phyloP scores from a whole-genome alignment of 1,140 invertebrate species.

The Hesperophylax magnus region DNA sequence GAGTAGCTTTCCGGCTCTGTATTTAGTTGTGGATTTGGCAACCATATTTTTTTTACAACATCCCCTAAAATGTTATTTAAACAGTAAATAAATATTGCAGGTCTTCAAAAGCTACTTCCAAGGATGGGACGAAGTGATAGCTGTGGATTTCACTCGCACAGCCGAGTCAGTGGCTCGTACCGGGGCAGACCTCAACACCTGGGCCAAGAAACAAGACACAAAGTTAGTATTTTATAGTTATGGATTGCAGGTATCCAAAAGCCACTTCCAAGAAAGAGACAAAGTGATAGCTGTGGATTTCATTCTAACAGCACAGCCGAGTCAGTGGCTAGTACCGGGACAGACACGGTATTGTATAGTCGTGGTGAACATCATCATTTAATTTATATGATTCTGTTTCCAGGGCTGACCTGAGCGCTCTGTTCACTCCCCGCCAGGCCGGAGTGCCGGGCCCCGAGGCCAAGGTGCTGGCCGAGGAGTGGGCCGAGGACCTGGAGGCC shows the following conservation, averaged over 20 bases:
- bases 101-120: slow-evolving; percentile 98
- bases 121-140: slow-evolving; percentile 99
- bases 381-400: slow-evolving; percentile 25
- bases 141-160: slow-evolving; percentile 98
- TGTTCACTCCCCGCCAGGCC: slow-evolving; percentile 96
- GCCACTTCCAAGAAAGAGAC: slow-evolving; percentile 98
- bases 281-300: slow-evolving; percentile 99
- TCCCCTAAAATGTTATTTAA: too few species aligned
- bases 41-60: too few species aligned
- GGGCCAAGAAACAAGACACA: slow-evolving; percentile 92
- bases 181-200: slow-evolving; percentile 95
- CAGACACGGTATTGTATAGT: too few species aligned
- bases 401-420: slow-evolving; percentile 90
- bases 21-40: too few species aligned
- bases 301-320: slow-evolving; percentile 94
- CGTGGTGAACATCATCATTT: too few species aligned
- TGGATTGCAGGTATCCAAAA: slow-evolving; percentile 86
- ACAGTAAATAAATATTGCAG: slow-evolving; percentile 66
- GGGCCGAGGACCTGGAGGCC: slow-evolving; percentile 96
- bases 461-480: slow-evolving; percentile 91
- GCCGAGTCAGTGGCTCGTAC: slow-evolving; percentile 97
- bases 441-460: slow-evolving; percentile 90
- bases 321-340: slow-evolving; percentile 96
- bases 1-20: too few species aligned
- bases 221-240: slow-evolving; percentile 70